Evolutionary conservation across 1,140 invertebrate species (phyloP), one percentile per base, ranked within the genome.

Genomic region (Ephestia elutella): DNA sequence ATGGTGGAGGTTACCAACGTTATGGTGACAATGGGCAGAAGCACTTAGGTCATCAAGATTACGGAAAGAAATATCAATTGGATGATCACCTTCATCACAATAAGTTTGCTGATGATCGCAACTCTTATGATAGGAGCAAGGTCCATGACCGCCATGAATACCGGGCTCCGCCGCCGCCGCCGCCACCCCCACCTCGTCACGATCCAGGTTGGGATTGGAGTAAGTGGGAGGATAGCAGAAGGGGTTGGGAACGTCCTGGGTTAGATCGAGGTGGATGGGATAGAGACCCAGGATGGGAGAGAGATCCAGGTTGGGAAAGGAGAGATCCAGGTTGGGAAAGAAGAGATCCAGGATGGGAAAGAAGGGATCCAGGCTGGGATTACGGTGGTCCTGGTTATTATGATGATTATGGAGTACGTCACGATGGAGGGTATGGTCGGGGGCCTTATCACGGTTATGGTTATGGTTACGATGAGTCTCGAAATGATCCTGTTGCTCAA

Each of bases 21-120:
- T 75, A 89, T 57, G 86, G 85, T 18, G 89, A 89, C 38, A 82
- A 88, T 19, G 88, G 89, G 13, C 73, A 82, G 20, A 88, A 89
- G 61, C 75, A 83, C 25, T 75, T 71, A 10, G 85, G 85, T n/a
- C 79, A 86, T 62, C 84, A 82, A 57, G 86, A 90, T 58, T 89
- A 91, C 63, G 87, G 89, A 25, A 86, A 87, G 50, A 90, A 90
- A 58, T 85, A 89, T 49, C 90, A 91, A 69, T 84, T 90, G 54
- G 88, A 91, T 57, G 87, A 90, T 54, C 73, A 75, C 51, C 68
- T 82, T 56, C 80, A 89, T 60, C 82, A 85, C 50, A 80, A 90
- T 65, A 79, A 88, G 53, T 78, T 82, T 54, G 80, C 84, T 7
- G 82, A 84, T 20, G 85, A 73, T 13, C 82, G 82, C 15, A 84